A percentile compares a stretch with the other conserved stretches of the same genome.
These are phyloP conservation scores for Drosophila nasuta DNA, from an alignment of 1,140 invertebrate species.

Conservation along the genomic window DNA sequence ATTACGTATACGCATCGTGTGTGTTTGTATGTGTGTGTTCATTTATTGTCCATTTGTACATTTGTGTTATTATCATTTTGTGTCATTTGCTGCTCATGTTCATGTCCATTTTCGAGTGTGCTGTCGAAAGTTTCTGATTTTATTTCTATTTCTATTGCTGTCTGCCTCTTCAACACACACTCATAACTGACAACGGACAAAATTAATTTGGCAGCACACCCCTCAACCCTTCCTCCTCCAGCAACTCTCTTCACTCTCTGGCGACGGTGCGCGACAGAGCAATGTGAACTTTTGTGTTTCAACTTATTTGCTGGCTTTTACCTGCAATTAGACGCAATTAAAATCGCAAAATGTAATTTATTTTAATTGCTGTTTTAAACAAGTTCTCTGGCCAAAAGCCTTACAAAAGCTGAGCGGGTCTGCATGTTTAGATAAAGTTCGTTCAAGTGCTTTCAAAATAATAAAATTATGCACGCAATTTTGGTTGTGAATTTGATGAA, in stretches of 20 bases:
- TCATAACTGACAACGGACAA: constrained; percentile 77
- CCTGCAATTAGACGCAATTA: constrained; percentile 81
- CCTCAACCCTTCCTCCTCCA: neutral
- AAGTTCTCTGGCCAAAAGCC: constrained; percentile 62
- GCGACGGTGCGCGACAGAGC: constrained; percentile 15
- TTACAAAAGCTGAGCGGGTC: constrained; percentile 32
- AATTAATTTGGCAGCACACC: constrained; percentile 62
- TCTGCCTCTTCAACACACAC: constrained; percentile 31
- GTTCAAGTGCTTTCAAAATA: constrained; percentile 78
- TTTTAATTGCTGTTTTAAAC: constrained; percentile 80
- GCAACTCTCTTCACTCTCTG: neutral
- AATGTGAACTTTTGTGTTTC: constrained; percentile 61
- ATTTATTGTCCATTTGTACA: constrained; percentile 57
- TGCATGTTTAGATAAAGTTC: constrained; percentile 79
- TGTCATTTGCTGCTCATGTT: constrained; percentile 20
- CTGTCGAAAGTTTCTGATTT: constrained; percentile 53
- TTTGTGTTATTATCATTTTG: constrained; percentile 42
- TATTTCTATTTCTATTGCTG: constrained; percentile 33
- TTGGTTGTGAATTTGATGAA: constrained; percentile 78
- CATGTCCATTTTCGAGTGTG: constrained; percentile 64
- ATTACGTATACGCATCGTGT: constrained; percentile 71
- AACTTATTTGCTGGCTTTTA: constrained; percentile 79
- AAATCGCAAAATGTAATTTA: constrained; percentile 81
- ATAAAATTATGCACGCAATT: constrained; percentile 81
- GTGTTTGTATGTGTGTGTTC: constrained; percentile 31